Percentiles rank a stretch among this genome's conserved stretches.
Conservation (phyloP, 2,888 invertebrate species). For the Craniophora ligustri region DNA sequence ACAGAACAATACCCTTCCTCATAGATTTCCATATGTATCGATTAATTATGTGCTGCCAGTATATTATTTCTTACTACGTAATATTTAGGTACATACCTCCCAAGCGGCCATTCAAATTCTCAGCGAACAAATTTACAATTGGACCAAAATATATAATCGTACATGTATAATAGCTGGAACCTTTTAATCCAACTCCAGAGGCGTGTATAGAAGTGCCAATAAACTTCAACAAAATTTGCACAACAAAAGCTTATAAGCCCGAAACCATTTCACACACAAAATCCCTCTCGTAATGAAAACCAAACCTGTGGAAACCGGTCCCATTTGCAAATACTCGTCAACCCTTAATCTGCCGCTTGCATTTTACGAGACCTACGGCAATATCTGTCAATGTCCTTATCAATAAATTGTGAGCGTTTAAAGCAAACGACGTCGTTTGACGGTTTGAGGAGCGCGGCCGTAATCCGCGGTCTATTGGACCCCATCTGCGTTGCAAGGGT, state of each 20-base stretch:
- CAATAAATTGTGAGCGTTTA: conserved; percentile 87
- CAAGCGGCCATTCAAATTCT: too few species aligned
- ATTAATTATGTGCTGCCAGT: too few species aligned
- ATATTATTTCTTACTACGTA: too few species aligned
- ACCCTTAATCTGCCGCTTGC: conserved; percentile 86
- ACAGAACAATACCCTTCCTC: too few species aligned
- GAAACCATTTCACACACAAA: conserved; percentile 66
- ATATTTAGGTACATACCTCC: too few species aligned
- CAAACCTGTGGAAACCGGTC: conserved; percentile 76
- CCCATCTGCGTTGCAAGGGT: conserved; percentile 87
- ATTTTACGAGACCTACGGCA: conserved; percentile 84
- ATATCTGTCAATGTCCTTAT: conserved; percentile 88
- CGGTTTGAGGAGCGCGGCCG: conserved; percentile 79
- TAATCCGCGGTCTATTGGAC: conserved; percentile 84
- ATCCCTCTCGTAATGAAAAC: conserved; percentile 75
- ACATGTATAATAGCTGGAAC: neutral
- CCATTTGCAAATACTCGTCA: conserved; percentile 84
- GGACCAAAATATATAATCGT: too few species aligned
- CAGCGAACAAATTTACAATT: too few species aligned
- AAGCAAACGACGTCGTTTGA: conserved; percentile 85
- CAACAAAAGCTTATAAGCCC: conserved; percentile 70
- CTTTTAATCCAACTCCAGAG: conserved; percentile 35
- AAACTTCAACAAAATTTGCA: conserved; percentile 65
- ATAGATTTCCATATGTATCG: too few species aligned
- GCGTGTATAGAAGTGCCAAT: conserved; percentile 56